Evolutionary conservation across 2,888 invertebrate genomes (phyloP).

Genomic region (Aporophyla nigra): DNA sequence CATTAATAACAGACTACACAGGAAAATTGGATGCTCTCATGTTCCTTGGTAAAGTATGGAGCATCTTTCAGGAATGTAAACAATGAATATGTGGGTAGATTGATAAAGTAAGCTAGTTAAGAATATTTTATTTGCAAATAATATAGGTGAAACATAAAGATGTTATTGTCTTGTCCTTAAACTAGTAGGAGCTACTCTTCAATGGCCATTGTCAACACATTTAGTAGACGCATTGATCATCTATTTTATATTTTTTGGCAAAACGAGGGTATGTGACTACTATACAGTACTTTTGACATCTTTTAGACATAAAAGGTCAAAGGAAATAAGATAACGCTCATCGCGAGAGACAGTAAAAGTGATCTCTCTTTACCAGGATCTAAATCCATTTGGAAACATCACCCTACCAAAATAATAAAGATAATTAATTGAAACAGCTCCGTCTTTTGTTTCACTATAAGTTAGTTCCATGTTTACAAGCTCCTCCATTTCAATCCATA

Average conservation of each 20-base stretch:
- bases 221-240: neutral
- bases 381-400: neutral
- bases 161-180: too few species aligned
- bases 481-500: slow-evolving; percentile 37
- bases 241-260: neutral
- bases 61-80: neutral
- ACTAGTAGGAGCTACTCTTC: too few species aligned
- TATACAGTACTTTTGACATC: neutral
- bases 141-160: neutral
- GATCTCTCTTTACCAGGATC: neutral
- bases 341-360: neutral
- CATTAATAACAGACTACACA: slow-evolving; percentile 36
- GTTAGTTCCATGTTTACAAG: slow-evolving; percentile 14
- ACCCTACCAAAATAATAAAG: slow-evolving; percentile 19
- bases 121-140: neutral
- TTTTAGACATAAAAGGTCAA: neutral
- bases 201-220: too few species aligned
- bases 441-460: slow-evolving; percentile 8
- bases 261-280: neutral
- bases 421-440: slow-evolving; percentile 31
- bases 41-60: slow-evolving; percentile 6
- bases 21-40: slow-evolving; percentile 20
- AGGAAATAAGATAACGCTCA: neutral
- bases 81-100: neutral
- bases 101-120: neutral